Evolutionary conservation across 2,888 invertebrate species (phyloP).

Genomic region (Plebejus melissa): DNA sequence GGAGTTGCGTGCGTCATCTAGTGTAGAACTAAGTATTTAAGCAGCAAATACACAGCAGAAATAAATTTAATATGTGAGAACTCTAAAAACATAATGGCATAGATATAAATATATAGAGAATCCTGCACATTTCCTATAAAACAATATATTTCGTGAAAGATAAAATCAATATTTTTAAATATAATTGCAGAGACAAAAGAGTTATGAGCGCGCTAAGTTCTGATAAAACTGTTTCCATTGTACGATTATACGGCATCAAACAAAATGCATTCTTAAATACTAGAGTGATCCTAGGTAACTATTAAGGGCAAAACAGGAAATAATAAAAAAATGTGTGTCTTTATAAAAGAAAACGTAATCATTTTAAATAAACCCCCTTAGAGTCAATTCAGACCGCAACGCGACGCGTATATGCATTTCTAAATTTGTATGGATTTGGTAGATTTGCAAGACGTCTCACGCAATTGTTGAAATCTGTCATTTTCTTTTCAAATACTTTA

Average conservation of each 20-base stretch:
- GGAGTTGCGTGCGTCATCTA: too few species aligned
- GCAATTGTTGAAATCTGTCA: too few species aligned
- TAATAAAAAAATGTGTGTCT: neutral
- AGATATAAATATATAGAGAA: conserved; percentile 7
- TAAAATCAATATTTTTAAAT: conserved; percentile 73
- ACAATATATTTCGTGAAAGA: conserved; percentile 50
- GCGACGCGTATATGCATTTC: too few species aligned
- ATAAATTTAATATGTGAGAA: neutral
- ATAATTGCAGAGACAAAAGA: conserved; percentile 74
- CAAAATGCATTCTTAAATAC: neutral
- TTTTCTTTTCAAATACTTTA: too few species aligned
- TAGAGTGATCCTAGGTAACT: neutral
- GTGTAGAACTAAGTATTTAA: too few species aligned
- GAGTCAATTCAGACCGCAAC: too few species aligned
- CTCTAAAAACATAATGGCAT: conserved; percentile 12
- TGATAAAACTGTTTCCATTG: conserved; percentile 52
- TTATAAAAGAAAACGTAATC: too few species aligned
- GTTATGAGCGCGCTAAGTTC: conserved; percentile 62
- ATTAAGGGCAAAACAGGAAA: neutral
- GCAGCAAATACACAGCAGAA: neutral
- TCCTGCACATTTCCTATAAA: conserved; percentile 33
- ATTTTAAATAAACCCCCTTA: too few species aligned
- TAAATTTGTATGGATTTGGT: too few species aligned
- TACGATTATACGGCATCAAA: conserved; percentile 33
- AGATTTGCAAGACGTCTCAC: too few species aligned